Evolutionary conservation across 1,140 invertebrate genomes (phyloP), one percentile per base, ranked within the genome.

Genomic region (Microplitis demolitor): DNA sequence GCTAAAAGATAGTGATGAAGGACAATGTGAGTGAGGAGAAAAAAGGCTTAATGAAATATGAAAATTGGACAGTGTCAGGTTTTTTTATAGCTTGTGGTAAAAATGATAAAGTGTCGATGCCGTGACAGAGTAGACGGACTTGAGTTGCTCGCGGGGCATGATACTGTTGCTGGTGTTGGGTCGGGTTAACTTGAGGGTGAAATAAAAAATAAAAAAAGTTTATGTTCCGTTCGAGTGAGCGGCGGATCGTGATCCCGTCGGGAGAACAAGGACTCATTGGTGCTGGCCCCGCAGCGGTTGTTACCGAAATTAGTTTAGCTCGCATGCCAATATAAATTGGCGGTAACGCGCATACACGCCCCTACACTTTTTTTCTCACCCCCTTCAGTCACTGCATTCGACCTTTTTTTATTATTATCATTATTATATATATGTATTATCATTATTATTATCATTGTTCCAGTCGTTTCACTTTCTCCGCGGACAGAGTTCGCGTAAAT

Each of bases 231-330:
- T 77, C 78, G 71, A 78, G 78, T 76, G 79, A 66, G 63, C 76
- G 76, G 24, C 76, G 76, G 24, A 60, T n/a, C 33, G 69, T 78
- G 72, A 78, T 86, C 82, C 84, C 85, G 75, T 24, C 74, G 83
- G 85, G 76, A 76, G 79, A 77, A 78, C 72, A 56, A 71, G 54
- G 39, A 67, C 68, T 80, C 80, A 82, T 82, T 82, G 81, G 80
- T 83, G 82, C 79, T 78, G 79, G 78, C 79, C 82, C 83, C 74
- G 75, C 53, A 81, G 83, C 81, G 84, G 83, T 86, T 86, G 85
- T 86, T 86, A 86, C 81, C 73, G 79, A 84, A 86, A 86, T 87
- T 86, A 86, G 84, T 86, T 87, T 81, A 78, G 84, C 80, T 83
- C 80, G 83, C 84, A 71, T 79, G 79, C 74, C 81, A 80, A 86